phyloP scores from a whole-genome alignment of 1,140 invertebrate species.

The Halesus radiatus region DNA sequence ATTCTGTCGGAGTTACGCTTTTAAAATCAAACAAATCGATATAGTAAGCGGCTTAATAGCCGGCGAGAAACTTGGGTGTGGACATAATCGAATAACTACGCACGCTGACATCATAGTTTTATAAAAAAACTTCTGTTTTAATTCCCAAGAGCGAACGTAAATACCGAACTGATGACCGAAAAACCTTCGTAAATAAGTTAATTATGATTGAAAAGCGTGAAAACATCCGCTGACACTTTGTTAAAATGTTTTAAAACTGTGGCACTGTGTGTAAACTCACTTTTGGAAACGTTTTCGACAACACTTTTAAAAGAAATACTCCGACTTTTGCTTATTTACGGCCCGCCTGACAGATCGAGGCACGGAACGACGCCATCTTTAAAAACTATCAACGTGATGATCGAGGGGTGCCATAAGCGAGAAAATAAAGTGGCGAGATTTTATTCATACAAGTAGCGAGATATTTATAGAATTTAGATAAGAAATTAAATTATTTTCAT shows the following conservation, averaged over 20 bases:
- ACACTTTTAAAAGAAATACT: not conserved
- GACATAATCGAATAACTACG: conserved; percentile 1
- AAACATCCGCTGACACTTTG: not conserved
- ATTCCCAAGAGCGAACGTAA: not conserved
- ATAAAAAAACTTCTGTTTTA: not conserved
- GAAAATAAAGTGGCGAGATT: not conserved
- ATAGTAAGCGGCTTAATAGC: not conserved
- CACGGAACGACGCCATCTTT: conserved; percentile 20
- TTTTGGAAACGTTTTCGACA: not conserved
- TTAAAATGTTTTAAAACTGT: not conserved
- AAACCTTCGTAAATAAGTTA: not conserved
- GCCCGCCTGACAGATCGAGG: not conserved
- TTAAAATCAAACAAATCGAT: conserved; percentile 9
- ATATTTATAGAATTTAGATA: not conserved
- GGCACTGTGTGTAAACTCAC: not conserved
- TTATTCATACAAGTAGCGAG: not conserved
- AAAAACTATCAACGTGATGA: conserved; percentile 6
- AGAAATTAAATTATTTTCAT: not conserved
- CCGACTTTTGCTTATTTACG: not conserved
- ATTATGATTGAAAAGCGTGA: not conserved
- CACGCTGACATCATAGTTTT: conserved; percentile 18
- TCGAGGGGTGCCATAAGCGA: conserved; percentile 3
- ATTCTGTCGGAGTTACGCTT: not conserved
- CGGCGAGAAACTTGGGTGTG: not conserved
- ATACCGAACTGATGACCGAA: conserved; percentile 18